Evolutionary conservation across 2,797 vertebrate genomes (phyloP), one percentile per base, ranked within the genome.

Genomic region (Aeoliscus strigatus): DNA sequence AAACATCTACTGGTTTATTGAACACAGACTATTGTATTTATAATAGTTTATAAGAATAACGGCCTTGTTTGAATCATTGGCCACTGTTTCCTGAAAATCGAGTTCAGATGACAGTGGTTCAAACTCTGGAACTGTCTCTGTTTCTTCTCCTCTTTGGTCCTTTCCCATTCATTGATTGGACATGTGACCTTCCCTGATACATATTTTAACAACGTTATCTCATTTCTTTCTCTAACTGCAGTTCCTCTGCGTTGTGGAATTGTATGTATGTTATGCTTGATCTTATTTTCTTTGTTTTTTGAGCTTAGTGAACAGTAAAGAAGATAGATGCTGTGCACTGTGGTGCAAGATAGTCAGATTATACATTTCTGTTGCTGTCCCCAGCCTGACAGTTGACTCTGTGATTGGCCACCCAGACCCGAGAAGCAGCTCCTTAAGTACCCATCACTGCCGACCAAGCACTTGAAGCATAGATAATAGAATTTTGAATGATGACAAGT

Each of bases 401-500:
- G 10, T 34, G 47, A 50, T 68, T 34, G 10, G 18, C 50, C 47
- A 62, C 42, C 30, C 42, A 45, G 49, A 55, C 62, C 45, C 4
- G n/a, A 45, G 30, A 50, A 46, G 44, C 29, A 49, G 63, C 52
- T 52, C 39, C 46, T 60, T 61, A 60, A 53, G 51, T 39, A 14
- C 36, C 36, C 71, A 48, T 68, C 55, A 18, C 61, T 53, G 51
- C 51, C 54, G 57, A 51, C 54, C 27, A 61, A 63, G 32, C 51
- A 51, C 73, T 60, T 60, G 58, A 62, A 68, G 59, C 33, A 14
- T 38, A 48, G 41, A 67, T 66, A 75, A 76, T 59, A 45, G 49
- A 66, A 66, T 61, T 45, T 49, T 53, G 66, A 77, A 21, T n/a
- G n/a, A n/a, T n/a, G n/a, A n/a, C n/a, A n/a, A n/a, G n/a, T n/a